These are phyloP conservation scores for Cheilosia urbana DNA, from an alignment of 2,888 invertebrate species.

Conservation along the genomic window DNA sequence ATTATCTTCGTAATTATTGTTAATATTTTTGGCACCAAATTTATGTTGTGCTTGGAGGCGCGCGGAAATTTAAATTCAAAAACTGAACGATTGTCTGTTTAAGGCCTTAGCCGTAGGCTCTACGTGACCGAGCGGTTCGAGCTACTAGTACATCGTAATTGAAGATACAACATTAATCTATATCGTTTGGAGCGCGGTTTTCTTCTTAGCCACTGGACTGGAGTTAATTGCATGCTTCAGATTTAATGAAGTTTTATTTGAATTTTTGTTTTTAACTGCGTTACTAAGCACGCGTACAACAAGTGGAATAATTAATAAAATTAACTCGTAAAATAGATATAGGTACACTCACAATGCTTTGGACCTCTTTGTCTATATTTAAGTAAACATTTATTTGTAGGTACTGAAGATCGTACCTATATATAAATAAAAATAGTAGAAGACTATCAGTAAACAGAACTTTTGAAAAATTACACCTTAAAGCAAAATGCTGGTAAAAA, in stretches of 20 bases:
- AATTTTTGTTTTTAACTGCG: too few relatives aligned
- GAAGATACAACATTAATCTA: conserved; percentile 34
- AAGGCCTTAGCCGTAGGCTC: conserved; percentile 39
- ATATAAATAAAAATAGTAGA: too few relatives aligned
- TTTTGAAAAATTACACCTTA: too few relatives aligned
- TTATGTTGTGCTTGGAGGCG: conserved; percentile 9
- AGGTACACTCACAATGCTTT: too few relatives aligned
- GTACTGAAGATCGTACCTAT: too few relatives aligned
- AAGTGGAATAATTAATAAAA: not conserved
- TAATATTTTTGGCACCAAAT: conserved; percentile 53
- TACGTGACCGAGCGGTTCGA: conserved; percentile 27
- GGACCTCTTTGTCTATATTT: too few relatives aligned
- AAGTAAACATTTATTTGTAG: too few relatives aligned
- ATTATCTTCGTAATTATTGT: conserved; percentile 50
- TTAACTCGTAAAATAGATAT: not conserved
- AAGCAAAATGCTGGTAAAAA: too few relatives aligned
- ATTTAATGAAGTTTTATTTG: too few relatives aligned
- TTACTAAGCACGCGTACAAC: too few relatives aligned
- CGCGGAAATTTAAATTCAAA: conserved; percentile 48
- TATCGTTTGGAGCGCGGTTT: not conserved
- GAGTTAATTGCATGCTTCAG: too few relatives aligned
- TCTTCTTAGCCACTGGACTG: not conserved
- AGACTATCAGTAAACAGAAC: too few relatives aligned
- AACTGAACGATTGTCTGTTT: conserved; percentile 34
- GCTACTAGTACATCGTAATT: conserved; percentile 10